Evolutionary conservation across 2,797 vertebrate species (phyloP).

Genomic region (Botia kubotai): DNA sequence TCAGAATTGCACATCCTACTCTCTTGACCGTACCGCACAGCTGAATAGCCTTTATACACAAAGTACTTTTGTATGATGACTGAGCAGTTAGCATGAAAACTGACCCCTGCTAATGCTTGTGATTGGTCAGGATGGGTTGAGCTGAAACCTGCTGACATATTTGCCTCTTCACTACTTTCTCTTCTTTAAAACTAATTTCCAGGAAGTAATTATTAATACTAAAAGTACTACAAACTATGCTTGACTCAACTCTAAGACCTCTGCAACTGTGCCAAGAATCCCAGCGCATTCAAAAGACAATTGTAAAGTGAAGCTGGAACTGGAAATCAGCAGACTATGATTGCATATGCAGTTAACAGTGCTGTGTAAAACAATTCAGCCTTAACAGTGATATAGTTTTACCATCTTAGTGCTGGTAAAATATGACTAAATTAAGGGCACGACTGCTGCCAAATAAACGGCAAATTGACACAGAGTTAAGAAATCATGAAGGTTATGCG

Average conservation of each 20-base stretch:
- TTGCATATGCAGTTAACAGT: slow-evolving; percentile 59
- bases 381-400: slow-evolving; percentile 38
- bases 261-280: slow-evolving; percentile 52
- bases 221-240: slow-evolving; percentile 10
- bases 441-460: slow-evolving; percentile 25
- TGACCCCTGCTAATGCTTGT: slow-evolving; percentile 77
- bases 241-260: slow-evolving; percentile 52
- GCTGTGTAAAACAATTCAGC: slow-evolving; percentile 56
- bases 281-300: slow-evolving; percentile 50
- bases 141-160: slow-evolving; percentile 61
- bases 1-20: slow-evolving; percentile 60
- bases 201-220: slow-evolving; percentile 11
- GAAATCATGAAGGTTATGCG: slow-evolving; percentile 35
- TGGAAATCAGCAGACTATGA: slow-evolving; percentile 63
- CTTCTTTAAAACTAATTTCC: slow-evolving; percentile 55
- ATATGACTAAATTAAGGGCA: slow-evolving; percentile 25
- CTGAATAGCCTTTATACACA: slow-evolving; percentile 70
- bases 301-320: slow-evolving; percentile 54
- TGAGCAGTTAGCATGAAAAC: slow-evolving; percentile 76
- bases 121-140: slow-evolving; percentile 68
- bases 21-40: slow-evolving; percentile 62
- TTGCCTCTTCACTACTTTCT: slow-evolving; percentile 46
- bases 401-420: slow-evolving; percentile 39
- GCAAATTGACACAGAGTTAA: slow-evolving; percentile 47
- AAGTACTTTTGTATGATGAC: slow-evolving; percentile 68